Evolutionary conservation across 92 coral and sea anemone species (phyloP).

Genomic region (Desmophyllum pertusum): DNA sequence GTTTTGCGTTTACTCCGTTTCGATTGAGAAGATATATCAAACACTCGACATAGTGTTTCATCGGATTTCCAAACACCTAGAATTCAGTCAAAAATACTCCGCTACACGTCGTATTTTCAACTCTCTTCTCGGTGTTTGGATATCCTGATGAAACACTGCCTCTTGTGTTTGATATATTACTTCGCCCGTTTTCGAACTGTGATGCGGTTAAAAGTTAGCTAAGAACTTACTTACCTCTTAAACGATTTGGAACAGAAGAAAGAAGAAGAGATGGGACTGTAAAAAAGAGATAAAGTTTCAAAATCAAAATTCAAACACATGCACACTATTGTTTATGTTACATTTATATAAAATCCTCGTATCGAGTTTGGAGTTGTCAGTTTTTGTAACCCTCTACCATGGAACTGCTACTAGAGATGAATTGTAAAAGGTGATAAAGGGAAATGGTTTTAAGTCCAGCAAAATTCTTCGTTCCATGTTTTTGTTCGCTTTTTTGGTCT

Average conservation of each 20-base stretch:
- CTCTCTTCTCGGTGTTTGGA: too few species aligned
- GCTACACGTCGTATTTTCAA: too few species aligned
- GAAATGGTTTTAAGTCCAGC: too few species aligned
- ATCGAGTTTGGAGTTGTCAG: neutral
- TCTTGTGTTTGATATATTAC: too few species aligned
- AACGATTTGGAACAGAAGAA: constrained; percentile 44
- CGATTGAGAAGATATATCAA: too few species aligned
- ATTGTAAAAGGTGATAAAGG: neutral
- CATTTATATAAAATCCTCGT: neutral
- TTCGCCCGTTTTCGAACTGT: neutral
- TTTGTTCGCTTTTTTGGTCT: too few species aligned
- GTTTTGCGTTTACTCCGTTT: too few species aligned
- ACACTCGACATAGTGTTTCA: too few species aligned
- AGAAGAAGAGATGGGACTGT: constrained; percentile 30
- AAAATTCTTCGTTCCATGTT: too few species aligned
- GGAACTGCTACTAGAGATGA: neutral
- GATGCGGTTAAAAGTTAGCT: neutral
- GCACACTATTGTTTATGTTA: neutral
- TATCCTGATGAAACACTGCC: too few species aligned
- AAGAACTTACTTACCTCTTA: constrained; percentile 18
- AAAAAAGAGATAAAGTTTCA: neutral
- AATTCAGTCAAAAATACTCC: too few species aligned
- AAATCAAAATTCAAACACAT: neutral
- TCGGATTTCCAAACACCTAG: too few species aligned
- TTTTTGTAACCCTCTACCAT: neutral